Evolutionary conservation across 2,888 invertebrate species (phyloP), one percentile per base, ranked within the genome.

Genomic region (Coelopa pilipes): DNA sequence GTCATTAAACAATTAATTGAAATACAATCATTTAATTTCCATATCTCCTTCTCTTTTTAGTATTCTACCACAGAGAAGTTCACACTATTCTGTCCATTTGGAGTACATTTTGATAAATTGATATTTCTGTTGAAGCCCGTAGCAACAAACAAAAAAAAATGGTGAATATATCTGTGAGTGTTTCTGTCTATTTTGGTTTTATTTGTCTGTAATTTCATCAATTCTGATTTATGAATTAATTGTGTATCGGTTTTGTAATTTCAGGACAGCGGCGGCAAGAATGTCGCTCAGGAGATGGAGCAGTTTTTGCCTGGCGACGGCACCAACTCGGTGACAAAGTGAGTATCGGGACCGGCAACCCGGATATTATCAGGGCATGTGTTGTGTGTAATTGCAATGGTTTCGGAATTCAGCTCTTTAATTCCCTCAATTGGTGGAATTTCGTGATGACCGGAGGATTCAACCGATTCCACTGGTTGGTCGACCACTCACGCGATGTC

Each of bases 301-400:
- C 93, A 93, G n/a, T 94, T 94, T 84, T 88, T 95, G 78, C 92
- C 94, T 62, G 82, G 82, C 68, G 90, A 93, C 82, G 93, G 93
- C 74, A 75, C 79, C 59, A 84, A 82, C 78, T 79, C 82, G 55
- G 78, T 79, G 62, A 79, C 79, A 74, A 85, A 82, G 86, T 86
- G 76, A 85, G 85, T 85, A 34, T 34, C 34, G 34, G 34, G 34
- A n/a, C n/a, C 34, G 34, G 34, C 34, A 34, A 34, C 34, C 34
- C 34, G 34, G 34, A 34, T 34, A 34, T 34, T 7, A 34, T 7
- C 34, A 34, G 4, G 4, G 7, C 34, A 34, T 34, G 34, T 34
- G 4, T 34, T 7, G 7, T 34, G 34, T 34, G 34, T 34, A 34
- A 34, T 34, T 34, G 34, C 34, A 34, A 34, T 34, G 7, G 34